Conservation (phyloP, 2,888 invertebrate species). For the Leptogaster cylindrica region DNA sequence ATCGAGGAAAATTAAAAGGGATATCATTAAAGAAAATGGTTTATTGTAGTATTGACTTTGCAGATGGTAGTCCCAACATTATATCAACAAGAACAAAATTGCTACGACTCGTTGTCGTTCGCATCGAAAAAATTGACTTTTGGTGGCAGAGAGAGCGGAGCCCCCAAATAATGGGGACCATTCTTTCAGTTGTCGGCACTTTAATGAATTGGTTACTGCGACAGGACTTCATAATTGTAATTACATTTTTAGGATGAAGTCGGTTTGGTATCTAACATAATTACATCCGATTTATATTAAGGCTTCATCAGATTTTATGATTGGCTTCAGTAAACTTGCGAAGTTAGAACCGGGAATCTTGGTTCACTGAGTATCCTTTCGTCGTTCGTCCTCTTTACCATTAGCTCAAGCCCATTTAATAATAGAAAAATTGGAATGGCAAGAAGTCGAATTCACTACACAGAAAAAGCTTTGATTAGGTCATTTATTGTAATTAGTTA, state of each 20-base stretch:
- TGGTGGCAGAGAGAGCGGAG: slow-evolving; percentile 7
- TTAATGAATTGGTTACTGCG: slow-evolving; percentile 22
- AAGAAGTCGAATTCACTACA: too few relatives aligned
- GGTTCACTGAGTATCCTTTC: not conserved
- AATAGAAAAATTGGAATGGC: not conserved
- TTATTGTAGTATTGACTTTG: slow-evolving; percentile 17
- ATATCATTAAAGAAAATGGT: slow-evolving; percentile 22
- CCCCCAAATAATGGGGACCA: slow-evolving; percentile 8
- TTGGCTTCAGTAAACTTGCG: too few relatives aligned
- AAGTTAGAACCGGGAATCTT: too few relatives aligned
- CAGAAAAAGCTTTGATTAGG: too few relatives aligned
- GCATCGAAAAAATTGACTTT: slow-evolving; percentile 12
- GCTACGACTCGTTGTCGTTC: not conserved
- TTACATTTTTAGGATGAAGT: slow-evolving; percentile 13
- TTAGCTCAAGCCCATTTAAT: too few relatives aligned
- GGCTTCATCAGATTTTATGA: slow-evolving; percentile 8
- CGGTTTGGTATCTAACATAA: not conserved
- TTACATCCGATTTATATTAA: slow-evolving; percentile 8
- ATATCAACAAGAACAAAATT: slow-evolving; percentile 18
- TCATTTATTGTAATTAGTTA: too few relatives aligned
- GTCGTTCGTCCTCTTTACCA: not conserved
- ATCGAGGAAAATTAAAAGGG: slow-evolving; percentile 30
- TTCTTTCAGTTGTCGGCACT: not conserved
- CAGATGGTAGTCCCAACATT: slow-evolving; percentile 16
- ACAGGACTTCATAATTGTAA: not conserved